Evolutionary conservation across 2,113 vertebrate species (phyloP).

Genomic region (Aspiorhynchus laticeps): DNA sequence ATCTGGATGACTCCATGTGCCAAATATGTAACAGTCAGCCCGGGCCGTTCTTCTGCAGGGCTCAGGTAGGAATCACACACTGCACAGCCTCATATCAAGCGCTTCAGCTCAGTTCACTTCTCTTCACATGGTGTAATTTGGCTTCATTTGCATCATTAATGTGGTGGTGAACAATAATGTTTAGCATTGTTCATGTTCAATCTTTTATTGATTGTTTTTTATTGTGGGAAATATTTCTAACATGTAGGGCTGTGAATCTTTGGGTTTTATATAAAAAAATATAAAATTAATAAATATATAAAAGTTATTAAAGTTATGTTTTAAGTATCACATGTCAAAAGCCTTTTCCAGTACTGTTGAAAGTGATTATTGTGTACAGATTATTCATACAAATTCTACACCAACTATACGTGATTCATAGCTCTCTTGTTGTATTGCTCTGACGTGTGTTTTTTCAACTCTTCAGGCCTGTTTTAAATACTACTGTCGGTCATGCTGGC

Average conservation of each 20-base stretch:
- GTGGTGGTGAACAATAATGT: background rate
- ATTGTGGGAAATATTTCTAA: background rate
- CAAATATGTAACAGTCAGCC: conserved; percentile 91
- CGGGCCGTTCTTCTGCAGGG: conserved; percentile 97
- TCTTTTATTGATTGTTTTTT: background rate
- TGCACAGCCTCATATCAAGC: background rate
- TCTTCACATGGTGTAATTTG: background rate
- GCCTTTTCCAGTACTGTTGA: no score
- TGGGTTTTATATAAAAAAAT: no score
- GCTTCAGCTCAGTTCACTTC: background rate
- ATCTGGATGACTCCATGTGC: conserved; percentile 97
- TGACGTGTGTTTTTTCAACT: background rate
- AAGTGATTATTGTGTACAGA: background rate
- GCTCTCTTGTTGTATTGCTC: background rate
- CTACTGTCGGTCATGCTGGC: conserved; percentile 98
- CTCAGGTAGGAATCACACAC: conserved; percentile 79
- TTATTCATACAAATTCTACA: background rate
- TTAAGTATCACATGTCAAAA: no score
- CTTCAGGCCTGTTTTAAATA: conserved; percentile 97
- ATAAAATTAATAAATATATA: no score
- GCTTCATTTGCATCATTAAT: background rate
- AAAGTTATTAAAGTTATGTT: no score
- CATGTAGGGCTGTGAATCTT: background rate
- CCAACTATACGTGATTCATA: no score
- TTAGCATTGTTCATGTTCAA: background rate